Evolutionary conservation across 2,888 invertebrate genomes (phyloP), one percentile per base, ranked within the genome.

Genomic region (Heteromyza rotundicornis): DNA sequence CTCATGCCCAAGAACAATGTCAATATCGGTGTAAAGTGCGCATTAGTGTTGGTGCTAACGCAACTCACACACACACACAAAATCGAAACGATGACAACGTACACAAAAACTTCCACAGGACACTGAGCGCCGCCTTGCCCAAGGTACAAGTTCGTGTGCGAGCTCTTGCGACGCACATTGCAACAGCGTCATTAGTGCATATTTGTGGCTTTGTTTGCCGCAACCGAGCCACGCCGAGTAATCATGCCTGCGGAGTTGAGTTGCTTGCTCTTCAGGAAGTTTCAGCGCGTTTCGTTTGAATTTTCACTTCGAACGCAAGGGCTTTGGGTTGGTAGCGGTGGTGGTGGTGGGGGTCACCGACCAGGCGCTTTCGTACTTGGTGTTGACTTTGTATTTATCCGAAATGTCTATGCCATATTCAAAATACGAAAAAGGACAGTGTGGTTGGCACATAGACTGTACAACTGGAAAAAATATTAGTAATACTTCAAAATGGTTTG

Each of bases 191-290:
- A 78, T 78, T 78, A 78, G 78, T 74, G 76, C 73, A 75, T 77
- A 79, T 79, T 80, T 80, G 79, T 78, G 79, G 78, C 76, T 77
- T 75, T 73, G 71, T 75, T 75, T 77, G 75, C 80, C 76, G 70
- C 80, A 78, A 71, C 70, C 68, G 67, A 64, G 68, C 67, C 68
- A 63, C 78, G 74, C 68, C 70, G 75, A 79, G 75, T 77, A 75
- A 76, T 78, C 76, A 75, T 75, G 68, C 69, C 69, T 76, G 71
- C 74, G 51, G 52, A 56, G 52, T 20, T 5, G 47, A 19, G 32
- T 32, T 32, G 32, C n/a, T n/a, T n/a, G n/a, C 10, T 27, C 27
- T 5, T 5, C 27, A 5, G 27, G 27, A 27, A 27, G 44, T 44
- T 17, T n/a, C 5, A 17, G n/a, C 44, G 27, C 10, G 27, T 27